Percentiles rank a stretch among this genome's conserved stretches.
Evolutionary conservation across 2,888 invertebrate genomes (phyloP).

Genomic region (Oxytorus armatus): DNA sequence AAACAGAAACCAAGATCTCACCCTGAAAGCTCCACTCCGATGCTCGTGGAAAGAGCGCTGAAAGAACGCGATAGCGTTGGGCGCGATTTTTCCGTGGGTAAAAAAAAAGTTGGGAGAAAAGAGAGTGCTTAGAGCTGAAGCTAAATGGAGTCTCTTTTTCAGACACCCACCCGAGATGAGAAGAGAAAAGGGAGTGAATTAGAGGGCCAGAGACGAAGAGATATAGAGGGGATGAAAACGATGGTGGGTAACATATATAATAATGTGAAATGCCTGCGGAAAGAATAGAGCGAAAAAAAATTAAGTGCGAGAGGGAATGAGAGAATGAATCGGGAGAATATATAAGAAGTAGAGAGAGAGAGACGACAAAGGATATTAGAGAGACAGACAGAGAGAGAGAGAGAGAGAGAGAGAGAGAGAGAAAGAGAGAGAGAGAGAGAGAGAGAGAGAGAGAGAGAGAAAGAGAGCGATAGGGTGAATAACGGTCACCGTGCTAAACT

Average conservation of each 20-base stretch:
- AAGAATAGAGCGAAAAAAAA: slow-evolving; percentile 11
- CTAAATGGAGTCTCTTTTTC: slow-evolving; percentile 33
- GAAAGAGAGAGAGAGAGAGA: not conserved
- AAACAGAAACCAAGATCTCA: slow-evolving; percentile 34
- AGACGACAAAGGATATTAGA: not conserved
- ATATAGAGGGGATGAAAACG: slow-evolving; percentile 10
- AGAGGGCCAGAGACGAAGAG: not conserved
- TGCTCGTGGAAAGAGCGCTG: not conserved
- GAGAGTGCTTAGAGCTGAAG: slow-evolving; percentile 22
- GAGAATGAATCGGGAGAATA: not conserved
- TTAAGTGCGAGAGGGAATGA: slow-evolving; percentile 12
- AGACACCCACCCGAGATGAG: slow-evolving; percentile 8
- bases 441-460: slow-evolving; percentile 13
- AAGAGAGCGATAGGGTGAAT: not conserved
- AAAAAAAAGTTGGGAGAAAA: slow-evolving; percentile 1
- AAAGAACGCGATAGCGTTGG: slow-evolving; percentile 43
- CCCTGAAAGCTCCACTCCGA: slow-evolving; percentile 11
- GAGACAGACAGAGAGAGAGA: not conserved
- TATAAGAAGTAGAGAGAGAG: not conserved
- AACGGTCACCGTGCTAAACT: not conserved
- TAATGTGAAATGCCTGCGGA: slow-evolving; percentile 22
- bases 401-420: slow-evolving; percentile 13
- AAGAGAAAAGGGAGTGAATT: not conserved
- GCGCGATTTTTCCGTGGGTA: slow-evolving; percentile 22
- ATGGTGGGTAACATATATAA: slow-evolving; percentile 39